Percentiles rank a stretch among this genome's conserved stretches.
phyloP scores from a whole-genome alignment of 2,113 vertebrate species.

The Noturus placidus region DNA sequence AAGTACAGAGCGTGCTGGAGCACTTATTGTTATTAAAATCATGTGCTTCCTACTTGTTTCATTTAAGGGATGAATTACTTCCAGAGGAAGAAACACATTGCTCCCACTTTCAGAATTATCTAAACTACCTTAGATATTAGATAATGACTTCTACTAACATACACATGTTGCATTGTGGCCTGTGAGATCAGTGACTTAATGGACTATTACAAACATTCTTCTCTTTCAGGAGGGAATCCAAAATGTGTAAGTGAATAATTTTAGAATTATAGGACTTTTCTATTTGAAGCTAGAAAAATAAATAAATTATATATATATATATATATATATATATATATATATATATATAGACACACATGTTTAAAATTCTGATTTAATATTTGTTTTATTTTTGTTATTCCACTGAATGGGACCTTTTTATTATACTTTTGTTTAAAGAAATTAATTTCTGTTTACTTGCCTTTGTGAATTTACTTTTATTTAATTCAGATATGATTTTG shows the following conservation, averaged over 20 bases:
- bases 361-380: neutral
- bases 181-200: slow-evolving; percentile 16
- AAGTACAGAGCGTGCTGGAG: slow-evolving; percentile 44
- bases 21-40: slow-evolving; percentile 39
- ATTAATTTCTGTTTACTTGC: neutral
- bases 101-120: slow-evolving; percentile 38
- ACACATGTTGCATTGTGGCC: slow-evolving; percentile 4
- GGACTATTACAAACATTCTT: neutral
- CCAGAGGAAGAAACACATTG: slow-evolving; percentile 27
- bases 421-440: neutral
- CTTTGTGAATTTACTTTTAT: neutral
- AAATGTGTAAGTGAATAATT: neutral
- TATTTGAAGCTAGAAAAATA: neutral
- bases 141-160: slow-evolving; percentile 29
- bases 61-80: slow-evolving; percentile 45
- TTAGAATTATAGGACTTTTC: neutral
- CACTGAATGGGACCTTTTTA: neutral
- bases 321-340: no score
- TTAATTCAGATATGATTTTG: neutral
- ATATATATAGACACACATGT: no score
- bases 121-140: slow-evolving; percentile 46
- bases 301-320: neutral
- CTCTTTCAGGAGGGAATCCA: neutral
- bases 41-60: slow-evolving; percentile 37
- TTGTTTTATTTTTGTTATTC: neutral